These are phyloP conservation scores for Sycophila texana DNA, from an alignment of 2,888 invertebrate genomes.

Conservation along the genomic window DNA sequence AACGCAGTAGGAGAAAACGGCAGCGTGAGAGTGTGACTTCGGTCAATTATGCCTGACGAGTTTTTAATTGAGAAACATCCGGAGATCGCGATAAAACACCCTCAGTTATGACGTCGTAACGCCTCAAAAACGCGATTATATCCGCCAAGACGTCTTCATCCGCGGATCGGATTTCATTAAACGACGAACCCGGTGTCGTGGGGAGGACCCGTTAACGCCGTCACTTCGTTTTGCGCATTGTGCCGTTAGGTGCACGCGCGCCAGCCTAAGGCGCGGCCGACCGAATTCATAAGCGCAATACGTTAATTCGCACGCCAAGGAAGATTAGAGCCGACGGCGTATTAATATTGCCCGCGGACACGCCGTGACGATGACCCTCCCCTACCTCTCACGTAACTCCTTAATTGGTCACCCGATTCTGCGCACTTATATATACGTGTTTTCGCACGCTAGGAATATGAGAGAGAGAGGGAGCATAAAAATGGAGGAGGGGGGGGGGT, in stretches of 20 bases:
- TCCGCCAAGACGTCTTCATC: constrained; percentile 1
- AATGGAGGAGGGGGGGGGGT: neutral
- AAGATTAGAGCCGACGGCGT: constrained; percentile 17
- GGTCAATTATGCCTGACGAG: too few species aligned
- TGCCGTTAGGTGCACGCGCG: constrained; percentile 14
- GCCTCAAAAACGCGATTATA: neutral
- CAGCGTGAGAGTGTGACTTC: too few species aligned
- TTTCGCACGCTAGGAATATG: neutral
- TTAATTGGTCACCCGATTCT: constrained; percentile 2
- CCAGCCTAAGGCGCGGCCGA: constrained; percentile 11
- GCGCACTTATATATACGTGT: constrained; percentile 7
- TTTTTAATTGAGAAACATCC: too few species aligned
- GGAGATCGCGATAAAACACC: constrained; percentile 10
- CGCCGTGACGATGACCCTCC: neutral
- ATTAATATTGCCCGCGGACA: constrained; percentile 53
- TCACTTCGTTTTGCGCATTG: constrained; percentile 6
- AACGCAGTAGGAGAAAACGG: too few species aligned
- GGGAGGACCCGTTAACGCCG: constrained; percentile 6
- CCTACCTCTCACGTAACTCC: neutral
- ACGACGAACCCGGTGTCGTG: neutral
- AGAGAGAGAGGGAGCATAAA: neutral
- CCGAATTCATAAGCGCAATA: constrained; percentile 58
- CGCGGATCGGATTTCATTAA: constrained; percentile 28
- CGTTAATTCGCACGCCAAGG: constrained; percentile 62
- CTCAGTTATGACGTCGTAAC: neutral